Evolutionary conservation across 2,888 invertebrate species (phyloP).

Genomic region (Perdita meconis): DNA sequence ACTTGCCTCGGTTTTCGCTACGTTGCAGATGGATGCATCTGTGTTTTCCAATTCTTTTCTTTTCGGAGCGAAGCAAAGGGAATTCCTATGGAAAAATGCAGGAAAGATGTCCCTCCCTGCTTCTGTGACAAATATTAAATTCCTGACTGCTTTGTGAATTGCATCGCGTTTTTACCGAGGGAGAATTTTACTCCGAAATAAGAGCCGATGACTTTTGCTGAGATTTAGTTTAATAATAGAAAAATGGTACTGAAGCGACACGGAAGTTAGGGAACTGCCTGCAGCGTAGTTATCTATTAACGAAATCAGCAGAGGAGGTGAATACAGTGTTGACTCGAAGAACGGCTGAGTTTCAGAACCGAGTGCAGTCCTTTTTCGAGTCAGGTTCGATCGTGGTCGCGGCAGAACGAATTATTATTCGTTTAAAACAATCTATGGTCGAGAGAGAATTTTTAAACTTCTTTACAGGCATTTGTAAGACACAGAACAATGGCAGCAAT

Average conservation of each 20-base stretch:
- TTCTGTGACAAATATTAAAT: conserved; percentile 12
- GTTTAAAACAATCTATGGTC: no score
- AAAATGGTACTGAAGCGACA: not conserved
- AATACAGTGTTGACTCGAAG: no score
- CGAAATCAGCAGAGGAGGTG: not conserved
- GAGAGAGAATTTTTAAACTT: no score
- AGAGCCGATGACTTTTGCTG: not conserved
- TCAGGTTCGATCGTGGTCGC: no score
- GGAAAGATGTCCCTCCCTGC: not conserved
- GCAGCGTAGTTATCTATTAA: conserved; percentile 8
- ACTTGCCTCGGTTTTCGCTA: not conserved
- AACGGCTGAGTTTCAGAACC: no score
- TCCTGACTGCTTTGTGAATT: not conserved
- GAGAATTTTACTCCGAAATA: not conserved
- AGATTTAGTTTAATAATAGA: not conserved
- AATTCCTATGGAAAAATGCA: not conserved
- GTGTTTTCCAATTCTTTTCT: not conserved
- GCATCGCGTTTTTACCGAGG: not conserved
- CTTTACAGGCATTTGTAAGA: no score
- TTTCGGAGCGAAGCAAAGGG: not conserved
- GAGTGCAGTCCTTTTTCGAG: no score
- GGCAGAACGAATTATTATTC: no score
- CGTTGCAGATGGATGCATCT: no score
- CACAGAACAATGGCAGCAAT: no score
- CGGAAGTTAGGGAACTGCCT: not conserved